These are phyloP conservation scores for Archocentrus centrarchus DNA, from an alignment of 2,113 vertebrate species.

Conservation along the genomic window DNA sequence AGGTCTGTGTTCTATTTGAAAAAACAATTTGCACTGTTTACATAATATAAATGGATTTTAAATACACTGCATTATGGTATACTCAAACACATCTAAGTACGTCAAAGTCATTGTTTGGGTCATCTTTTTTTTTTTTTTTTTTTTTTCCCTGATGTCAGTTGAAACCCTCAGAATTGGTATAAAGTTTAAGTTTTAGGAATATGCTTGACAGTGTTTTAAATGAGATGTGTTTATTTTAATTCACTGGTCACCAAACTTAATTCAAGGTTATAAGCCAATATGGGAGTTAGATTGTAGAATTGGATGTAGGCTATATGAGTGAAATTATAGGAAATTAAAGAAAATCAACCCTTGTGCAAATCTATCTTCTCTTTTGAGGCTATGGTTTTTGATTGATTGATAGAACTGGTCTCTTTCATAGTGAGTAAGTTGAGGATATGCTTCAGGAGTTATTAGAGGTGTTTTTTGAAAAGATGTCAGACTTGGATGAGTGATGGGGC, in stretches of 20 bases:
- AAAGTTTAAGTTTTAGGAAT: not conserved
- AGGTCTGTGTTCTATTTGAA: constrained; percentile 1
- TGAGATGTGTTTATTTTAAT: not conserved
- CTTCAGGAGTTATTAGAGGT: constrained; percentile 1
- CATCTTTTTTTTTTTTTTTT: not conserved
- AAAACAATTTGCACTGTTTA: not conserved
- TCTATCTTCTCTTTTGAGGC: not conserved
- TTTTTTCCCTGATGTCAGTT: not conserved
- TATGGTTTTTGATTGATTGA: not conserved
- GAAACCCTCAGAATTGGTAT: not conserved
- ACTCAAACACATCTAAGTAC: not conserved
- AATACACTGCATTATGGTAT: not conserved
- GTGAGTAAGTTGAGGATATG: not conserved
- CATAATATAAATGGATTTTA: not conserved
- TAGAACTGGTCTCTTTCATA: not conserved
- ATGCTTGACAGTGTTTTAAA: not conserved
- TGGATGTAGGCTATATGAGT: not conserved
- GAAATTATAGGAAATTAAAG: not conserved
- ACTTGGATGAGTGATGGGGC: constrained; percentile 15
- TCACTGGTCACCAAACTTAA: not conserved
- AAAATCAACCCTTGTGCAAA: constrained; percentile 7
- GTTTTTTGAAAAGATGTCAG: constrained; percentile 34
- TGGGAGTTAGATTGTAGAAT: not conserved
- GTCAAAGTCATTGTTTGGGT: not conserved
- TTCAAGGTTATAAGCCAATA: not conserved